Conservation (phyloP, 1,140 invertebrate species). For the Drosophila erecta region DNA sequence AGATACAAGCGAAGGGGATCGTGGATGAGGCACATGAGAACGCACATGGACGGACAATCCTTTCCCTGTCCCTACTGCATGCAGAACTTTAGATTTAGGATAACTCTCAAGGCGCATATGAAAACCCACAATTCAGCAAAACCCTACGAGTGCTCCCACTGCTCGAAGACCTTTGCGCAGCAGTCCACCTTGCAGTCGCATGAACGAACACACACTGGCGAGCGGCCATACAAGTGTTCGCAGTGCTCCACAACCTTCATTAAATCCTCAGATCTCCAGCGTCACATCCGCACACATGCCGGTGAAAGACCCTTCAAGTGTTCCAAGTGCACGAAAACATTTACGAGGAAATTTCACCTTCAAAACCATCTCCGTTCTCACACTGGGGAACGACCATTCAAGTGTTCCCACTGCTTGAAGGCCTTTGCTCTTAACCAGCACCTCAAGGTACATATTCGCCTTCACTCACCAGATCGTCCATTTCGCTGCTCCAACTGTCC, state of each 20-base stretch:
- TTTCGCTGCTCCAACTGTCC: conserved; percentile 11
- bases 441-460: conserved; percentile 4
- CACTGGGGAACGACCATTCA: conserved; percentile 8
- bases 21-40: conserved; percentile 11
- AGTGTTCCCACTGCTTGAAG: conserved; percentile 13
- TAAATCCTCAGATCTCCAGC: background rate
- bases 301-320: conserved; percentile 18
- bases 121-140: background rate
- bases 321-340: conserved; percentile 12
- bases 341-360: conserved; percentile 5
- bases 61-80: background rate
- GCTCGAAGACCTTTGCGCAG: conserved; percentile 1
- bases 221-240: conserved; percentile 17
- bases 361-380: background rate
- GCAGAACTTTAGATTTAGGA: background rate
- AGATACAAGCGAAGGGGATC: background rate
- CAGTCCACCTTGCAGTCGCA: conserved; percentile 1
- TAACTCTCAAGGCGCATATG: background rate
- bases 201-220: conserved; percentile 27
- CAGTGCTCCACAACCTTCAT: conserved; percentile 10
- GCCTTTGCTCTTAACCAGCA: conserved; percentile 13
- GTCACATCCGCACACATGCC: conserved; percentile 17
- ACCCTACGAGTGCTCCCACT: conserved; percentile 6
- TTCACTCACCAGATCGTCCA: conserved; percentile 4
- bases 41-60: background rate